A percentile compares a stretch with the other conserved stretches of the same genome.
These are phyloP conservation scores for Dolichotis patagonum DNA, from an alignment of 2,113 vertebrate genomes.

Conservation along the genomic window DNA sequence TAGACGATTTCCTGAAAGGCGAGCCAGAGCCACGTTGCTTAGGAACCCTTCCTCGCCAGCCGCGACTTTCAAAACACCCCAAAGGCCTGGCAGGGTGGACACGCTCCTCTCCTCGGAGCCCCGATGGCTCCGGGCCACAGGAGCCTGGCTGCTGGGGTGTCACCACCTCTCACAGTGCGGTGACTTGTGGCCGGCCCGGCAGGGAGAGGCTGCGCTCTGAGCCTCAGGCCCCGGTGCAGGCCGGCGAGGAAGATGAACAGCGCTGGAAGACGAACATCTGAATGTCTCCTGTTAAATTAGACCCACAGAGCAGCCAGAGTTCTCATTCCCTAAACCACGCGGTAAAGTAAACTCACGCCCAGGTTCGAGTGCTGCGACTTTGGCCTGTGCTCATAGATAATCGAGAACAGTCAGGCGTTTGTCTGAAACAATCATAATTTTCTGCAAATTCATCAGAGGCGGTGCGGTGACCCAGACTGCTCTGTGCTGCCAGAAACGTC, in stretches of 20 bases:
- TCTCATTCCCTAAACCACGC: slow-evolving; percentile 79
- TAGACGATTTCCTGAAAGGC: background rate
- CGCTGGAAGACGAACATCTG: slow-evolving; percentile 70
- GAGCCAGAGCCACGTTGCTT: background rate
- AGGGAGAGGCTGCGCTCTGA: slow-evolving; percentile 71
- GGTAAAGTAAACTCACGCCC: slow-evolving; percentile 75
- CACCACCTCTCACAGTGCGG: slow-evolving; percentile 57
- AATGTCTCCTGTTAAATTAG: slow-evolving; percentile 79
- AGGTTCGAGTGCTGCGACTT: slow-evolving; percentile 67
- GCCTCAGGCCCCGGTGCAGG: slow-evolving; percentile 71
- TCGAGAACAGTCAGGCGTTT: slow-evolving; percentile 76
- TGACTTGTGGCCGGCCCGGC: slow-evolving; percentile 76
- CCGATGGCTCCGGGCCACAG: background rate
- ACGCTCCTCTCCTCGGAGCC: background rate
- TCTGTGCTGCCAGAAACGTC: slow-evolving; percentile 64
- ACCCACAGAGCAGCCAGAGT: slow-evolving; percentile 70
- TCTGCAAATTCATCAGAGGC: slow-evolving; percentile 60
- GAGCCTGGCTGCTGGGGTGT: slow-evolving; percentile 14
- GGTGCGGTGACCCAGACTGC: slow-evolving; percentile 60
- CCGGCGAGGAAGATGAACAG: slow-evolving; percentile 78
- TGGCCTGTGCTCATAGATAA: slow-evolving; percentile 76
- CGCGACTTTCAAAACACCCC: slow-evolving; percentile 34
- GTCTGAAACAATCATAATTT: slow-evolving; percentile 77
- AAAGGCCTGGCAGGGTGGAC: background rate
- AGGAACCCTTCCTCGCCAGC: background rate